Percentiles rank a stretch among this genome's conserved stretches.
phyloP scores from a whole-genome alignment of 2,888 invertebrate species.

The Drosophila robusta region DNA sequence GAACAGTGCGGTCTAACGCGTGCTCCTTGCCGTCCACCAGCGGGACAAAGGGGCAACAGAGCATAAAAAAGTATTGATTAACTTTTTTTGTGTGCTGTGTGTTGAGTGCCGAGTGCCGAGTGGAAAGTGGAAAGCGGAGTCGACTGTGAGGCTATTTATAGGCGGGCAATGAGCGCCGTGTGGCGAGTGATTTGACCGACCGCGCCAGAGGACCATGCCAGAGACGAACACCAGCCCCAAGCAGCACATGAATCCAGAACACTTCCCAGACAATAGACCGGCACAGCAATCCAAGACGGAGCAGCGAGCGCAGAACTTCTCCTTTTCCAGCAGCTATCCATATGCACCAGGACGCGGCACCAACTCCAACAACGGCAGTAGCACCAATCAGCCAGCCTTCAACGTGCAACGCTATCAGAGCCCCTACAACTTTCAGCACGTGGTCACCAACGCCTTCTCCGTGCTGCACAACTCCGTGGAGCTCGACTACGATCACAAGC shows the following conservation, averaged over 20 bases:
- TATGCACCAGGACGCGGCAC: constrained; percentile 68
- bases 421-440: constrained; percentile 69
- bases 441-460: constrained; percentile 73
- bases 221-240: constrained; percentile 48
- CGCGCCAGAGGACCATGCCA: constrained; percentile 48
- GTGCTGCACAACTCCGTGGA: constrained; percentile 68
- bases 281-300: constrained; percentile 17
- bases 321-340: constrained; percentile 76
- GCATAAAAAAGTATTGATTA: constrained; percentile 69
- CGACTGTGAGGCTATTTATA: constrained; percentile 48
- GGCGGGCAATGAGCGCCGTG: constrained; percentile 30
- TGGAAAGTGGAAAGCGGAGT: not conserved
- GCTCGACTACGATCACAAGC: constrained; percentile 81
- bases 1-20: constrained; percentile 70
- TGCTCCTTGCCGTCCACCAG: constrained; percentile 53
- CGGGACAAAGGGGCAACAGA: constrained; percentile 44
- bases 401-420: constrained; percentile 68
- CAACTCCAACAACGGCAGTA: constrained; percentile 40
- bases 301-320: constrained; percentile 74
- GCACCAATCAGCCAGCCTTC: constrained; percentile 18
- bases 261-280: constrained; percentile 72
- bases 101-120: constrained; percentile 23
- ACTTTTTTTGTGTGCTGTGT: constrained; percentile 51
- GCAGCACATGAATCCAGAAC: constrained; percentile 71
- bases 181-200: constrained; percentile 9